Percentiles rank a stretch among this genome's conserved stretches.
phyloP scores from a whole-genome alignment of 2,113 vertebrate species.

The Zapus hudsonius region DNA sequence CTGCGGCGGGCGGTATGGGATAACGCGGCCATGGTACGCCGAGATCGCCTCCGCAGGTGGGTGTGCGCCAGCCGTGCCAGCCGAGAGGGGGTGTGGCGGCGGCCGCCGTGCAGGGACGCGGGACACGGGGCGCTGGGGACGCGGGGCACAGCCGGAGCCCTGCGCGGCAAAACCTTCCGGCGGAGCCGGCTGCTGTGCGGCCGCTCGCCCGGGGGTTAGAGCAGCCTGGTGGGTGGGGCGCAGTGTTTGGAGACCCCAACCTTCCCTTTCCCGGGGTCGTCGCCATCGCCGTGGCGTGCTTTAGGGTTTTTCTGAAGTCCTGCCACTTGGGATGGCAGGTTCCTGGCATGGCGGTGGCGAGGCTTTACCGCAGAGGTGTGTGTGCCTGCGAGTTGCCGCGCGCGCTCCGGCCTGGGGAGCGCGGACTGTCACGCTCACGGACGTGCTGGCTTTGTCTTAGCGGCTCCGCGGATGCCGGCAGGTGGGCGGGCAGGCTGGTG shows the following conservation, averaged over 20 bases:
- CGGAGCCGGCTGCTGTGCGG: background rate
- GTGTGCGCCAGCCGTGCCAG: background rate
- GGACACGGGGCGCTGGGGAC: background rate
- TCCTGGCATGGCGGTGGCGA: background rate
- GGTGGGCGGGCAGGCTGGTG: background rate
- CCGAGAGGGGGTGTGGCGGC: slow-evolving; percentile 53
- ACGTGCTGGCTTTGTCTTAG: background rate
- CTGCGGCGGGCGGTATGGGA: slow-evolving; percentile 71
- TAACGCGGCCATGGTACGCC: slow-evolving; percentile 76
- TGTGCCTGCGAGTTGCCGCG: background rate
- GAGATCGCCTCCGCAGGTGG: slow-evolving; percentile 80
- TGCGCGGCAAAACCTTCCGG: background rate
- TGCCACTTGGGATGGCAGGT: background rate
- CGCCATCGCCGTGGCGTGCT: background rate
- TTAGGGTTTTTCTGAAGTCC: background rate
- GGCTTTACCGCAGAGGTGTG: background rate
- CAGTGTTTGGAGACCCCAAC: too few relatives aligned
- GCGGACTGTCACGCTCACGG: background rate
- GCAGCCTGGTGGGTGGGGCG: too few relatives aligned
- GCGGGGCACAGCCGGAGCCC: background rate
- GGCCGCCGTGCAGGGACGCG: background rate
- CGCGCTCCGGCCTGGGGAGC: background rate
- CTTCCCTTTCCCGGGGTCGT: too few relatives aligned
- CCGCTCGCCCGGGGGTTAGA: too few relatives aligned
- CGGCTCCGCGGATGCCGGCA: background rate